Evolutionary conservation across 2,113 vertebrate genomes (phyloP).

Genomic region (Fregata magnificens): DNA sequence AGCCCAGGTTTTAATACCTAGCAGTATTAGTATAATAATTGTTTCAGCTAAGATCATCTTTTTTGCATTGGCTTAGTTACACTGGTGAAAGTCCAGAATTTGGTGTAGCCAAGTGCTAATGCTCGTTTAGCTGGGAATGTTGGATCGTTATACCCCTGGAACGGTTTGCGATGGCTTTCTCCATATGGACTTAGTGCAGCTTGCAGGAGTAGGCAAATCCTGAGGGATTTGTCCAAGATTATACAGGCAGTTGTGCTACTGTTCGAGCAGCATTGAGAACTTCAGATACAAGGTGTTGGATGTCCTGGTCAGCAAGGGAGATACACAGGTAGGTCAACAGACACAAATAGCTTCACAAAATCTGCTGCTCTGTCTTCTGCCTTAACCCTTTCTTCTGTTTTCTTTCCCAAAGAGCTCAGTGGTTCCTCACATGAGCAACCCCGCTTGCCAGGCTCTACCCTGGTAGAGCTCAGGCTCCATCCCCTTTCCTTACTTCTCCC

Average conservation of each 20-base stretch:
- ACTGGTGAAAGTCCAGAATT: background rate
- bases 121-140: background rate
- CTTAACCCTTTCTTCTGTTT: background rate
- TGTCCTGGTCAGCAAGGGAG: background rate
- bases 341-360: background rate
- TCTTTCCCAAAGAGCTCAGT: background rate
- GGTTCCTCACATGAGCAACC: background rate
- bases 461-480: background rate
- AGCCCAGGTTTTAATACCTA: background rate
- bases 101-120: background rate
- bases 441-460: background rate
- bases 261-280: background rate
- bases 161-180: background rate
- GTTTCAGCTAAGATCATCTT: background rate
- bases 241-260: background rate
- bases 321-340: background rate
- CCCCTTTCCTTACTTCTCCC: background rate
- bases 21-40: background rate
- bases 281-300: background rate
- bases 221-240: background rate
- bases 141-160: accelerated
- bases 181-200: background rate
- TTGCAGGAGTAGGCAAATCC: background rate
- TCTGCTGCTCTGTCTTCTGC: background rate
- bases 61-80: background rate